Evolutionary conservation across 2,888 invertebrate species (phyloP).

Genomic region (Girardia tigrina): DNA sequence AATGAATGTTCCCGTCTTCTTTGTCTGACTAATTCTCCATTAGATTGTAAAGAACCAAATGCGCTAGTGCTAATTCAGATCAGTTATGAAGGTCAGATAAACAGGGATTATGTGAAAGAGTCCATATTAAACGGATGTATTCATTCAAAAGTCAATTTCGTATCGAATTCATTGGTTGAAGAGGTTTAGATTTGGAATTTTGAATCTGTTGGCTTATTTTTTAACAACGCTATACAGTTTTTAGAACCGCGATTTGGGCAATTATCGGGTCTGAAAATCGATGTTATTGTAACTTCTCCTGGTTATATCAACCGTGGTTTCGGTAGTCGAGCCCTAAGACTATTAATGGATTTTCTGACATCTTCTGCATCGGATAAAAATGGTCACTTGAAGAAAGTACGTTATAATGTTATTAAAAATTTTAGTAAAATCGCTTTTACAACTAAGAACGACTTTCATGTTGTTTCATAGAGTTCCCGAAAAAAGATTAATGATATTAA

Average conservation of each 20-base stretch:
- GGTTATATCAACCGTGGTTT: constrained; percentile 88
- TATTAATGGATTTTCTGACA: constrained; percentile 62
- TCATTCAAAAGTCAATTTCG: constrained; percentile 82
- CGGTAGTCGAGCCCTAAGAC: constrained; percentile 69
- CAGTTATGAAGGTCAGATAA: constrained; percentile 59
- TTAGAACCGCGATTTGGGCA: constrained; percentile 82
- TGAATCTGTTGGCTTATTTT: too few species aligned
- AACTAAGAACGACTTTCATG: too few species aligned
- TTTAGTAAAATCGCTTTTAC: too few species aligned
- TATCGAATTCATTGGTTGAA: constrained; percentile 94
- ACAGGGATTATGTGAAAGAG: constrained; percentile 60
- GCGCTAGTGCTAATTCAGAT: constrained; percentile 72
- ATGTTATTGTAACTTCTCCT: constrained; percentile 92
- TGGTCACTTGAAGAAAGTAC: too few species aligned
- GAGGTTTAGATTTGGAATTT: too few species aligned
- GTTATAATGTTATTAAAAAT: too few species aligned
- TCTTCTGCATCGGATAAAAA: too few species aligned
- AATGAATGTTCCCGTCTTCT: constrained; percentile 95
- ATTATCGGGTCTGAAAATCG: constrained; percentile 72
- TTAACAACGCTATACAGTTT: constrained; percentile 56
- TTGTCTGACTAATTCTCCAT: constrained; percentile 68
- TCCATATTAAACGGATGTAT: constrained; percentile 66
- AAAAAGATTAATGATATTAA: too few species aligned
- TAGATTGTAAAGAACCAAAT: constrained; percentile 57
- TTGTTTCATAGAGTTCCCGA: too few species aligned